Evolutionary conservation across 2,888 invertebrate species (phyloP), one percentile per base, ranked within the genome.

Genomic region (Carcina quercana): DNA sequence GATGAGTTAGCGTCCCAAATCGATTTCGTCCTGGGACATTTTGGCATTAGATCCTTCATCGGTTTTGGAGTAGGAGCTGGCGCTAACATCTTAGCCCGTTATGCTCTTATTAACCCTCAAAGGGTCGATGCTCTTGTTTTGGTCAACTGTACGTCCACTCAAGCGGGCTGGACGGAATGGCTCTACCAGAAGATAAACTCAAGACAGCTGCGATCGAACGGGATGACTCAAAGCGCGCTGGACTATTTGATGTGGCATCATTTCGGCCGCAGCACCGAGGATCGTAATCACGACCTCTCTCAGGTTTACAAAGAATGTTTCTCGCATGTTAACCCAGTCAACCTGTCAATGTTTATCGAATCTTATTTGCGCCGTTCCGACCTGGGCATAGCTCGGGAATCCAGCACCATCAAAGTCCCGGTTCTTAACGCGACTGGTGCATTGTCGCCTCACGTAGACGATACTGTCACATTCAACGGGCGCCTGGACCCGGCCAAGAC

Each of bases 171-270:
- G 99, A 95, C 97, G 43, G 99, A 99, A 75, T 99, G 98, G 98
- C 95, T 97, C 25, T 98, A 98, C 71, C 98, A 99, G 82, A 99
- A 98, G 85, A 88, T 98, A 57, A 96, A 96, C 70, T 91, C 94
- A 6, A 88, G 95, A 49, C 92, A 95, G 78, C 86, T 96, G 45
- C 88, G 94, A 47, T 91, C 93, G 13, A 94, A 91, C 62, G 96
- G 95, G 31, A 95, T 96, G 95, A 96, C 95, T 30, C 95, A 96
- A 65, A 91, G 95, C 34, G 95, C 96, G 3, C 85, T 96, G 44
- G 97, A 99, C 61, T 99, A 99, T 66, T 86, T 99, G 45, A 95
- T 99, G 94, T 99, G 98, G 98, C 98, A 99, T 79, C 98, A 99
- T 74, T 99, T 99, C 74, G 99, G 99, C 38, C 90, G 93, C 32